Evolutionary conservation across 2,113 vertebrate genomes (phyloP), one percentile per base, ranked within the genome.

Genomic region (Lophura nycthemera): DNA sequence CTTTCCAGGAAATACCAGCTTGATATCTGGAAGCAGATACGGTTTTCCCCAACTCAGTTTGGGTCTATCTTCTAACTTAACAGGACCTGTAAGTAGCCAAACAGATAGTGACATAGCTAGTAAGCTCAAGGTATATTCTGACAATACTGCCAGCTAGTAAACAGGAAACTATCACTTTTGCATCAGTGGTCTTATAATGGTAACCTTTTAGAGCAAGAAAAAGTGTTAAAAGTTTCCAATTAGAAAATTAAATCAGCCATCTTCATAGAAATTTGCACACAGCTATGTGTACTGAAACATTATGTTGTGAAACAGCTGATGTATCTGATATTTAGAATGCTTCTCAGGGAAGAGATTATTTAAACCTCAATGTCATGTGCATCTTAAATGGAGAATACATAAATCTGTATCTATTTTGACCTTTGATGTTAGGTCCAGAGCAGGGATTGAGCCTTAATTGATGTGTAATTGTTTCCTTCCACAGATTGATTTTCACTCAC

Each of bases 1-100:
- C 96, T 77, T 95, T 96, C 95, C 94, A 96, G 95, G 89, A 96
- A 96, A 95, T 80, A 88, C 91, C 93, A 96, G 11, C 88, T 86
- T 96, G 94, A 93, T 93, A 94, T 64, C 93, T 96, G 85, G 85
- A 95, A 96, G 79, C 89, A 95, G 89, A 95, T 93, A 91, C 71
- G 87, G 82, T 95, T 95, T 81, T 96, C 75, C 83, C 75, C 8
- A 2, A 67, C 76, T 83, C 82, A 12, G 38, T 95, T 82, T 2
- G 45, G 84, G 84, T 96, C 88, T 91, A 77, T 88, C 94, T 93
- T 89, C 89, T 95, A 89, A 95, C 78, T 96, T 96, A 96, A 95
- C 91, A 95, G 87, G 79, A 89, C 74, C 92, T 89, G 86, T 93
- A 96, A 95, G 96, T 96, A 95, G 94, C 89, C 95, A 91, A 91